These are phyloP conservation scores for Platycheirus rosarum DNA, from an alignment of 2,888 invertebrate species.

Conservation along the genomic window DNA sequence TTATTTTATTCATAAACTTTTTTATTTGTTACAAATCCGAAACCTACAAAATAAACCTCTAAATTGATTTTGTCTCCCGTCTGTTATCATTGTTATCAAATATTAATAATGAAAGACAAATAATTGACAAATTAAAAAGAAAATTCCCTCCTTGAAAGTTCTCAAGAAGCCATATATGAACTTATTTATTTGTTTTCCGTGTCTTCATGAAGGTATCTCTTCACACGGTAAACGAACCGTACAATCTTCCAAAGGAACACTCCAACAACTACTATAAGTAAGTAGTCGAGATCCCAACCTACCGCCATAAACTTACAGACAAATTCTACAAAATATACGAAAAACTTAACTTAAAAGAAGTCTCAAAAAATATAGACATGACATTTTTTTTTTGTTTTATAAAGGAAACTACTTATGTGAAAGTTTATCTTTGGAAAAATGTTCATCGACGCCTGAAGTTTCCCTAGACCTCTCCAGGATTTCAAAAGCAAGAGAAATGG, in stretches of 20 bases:
- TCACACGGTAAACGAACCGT: conserved; percentile 4
- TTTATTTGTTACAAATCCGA: too few species aligned
- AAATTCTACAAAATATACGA: background rate
- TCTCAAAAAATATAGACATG: conserved; percentile 30
- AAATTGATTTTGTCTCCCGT: too few species aligned
- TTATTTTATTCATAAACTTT: too few species aligned
- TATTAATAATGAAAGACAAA: too few species aligned
- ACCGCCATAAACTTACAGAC: background rate
- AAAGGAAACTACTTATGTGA: conserved; percentile 41
- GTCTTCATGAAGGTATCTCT: background rate
- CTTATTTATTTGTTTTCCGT: background rate
- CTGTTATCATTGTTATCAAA: too few species aligned
- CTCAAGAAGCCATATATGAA: background rate
- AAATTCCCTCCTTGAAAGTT: background rate
- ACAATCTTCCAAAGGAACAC: conserved; percentile 1
- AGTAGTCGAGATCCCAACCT: background rate
- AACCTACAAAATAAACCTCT: too few species aligned
- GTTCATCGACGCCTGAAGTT: conserved; percentile 67
- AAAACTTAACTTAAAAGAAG: conserved; percentile 30
- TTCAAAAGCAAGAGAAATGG: conserved; percentile 20
- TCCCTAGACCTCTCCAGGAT: conserved; percentile 20
- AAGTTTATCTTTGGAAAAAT: conserved; percentile 65
- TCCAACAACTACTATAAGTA: background rate
- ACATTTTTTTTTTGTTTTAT: background rate
- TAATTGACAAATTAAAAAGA: background rate